phyloP scores from a whole-genome alignment of 2,797 vertebrate genomes.

The Malacoctenus gilli region DNA sequence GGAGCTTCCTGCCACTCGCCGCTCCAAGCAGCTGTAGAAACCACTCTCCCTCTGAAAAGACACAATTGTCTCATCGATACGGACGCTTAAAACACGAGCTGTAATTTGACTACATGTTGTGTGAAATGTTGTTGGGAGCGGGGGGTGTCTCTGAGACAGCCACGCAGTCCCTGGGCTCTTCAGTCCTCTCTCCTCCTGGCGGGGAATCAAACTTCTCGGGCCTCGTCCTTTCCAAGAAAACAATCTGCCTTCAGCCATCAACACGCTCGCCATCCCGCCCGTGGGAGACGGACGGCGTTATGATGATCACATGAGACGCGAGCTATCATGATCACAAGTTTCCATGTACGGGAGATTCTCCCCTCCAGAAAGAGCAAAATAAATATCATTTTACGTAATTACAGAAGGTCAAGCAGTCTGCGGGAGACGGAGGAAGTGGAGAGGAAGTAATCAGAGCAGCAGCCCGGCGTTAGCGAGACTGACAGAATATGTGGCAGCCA shows the following conservation, averaged over 20 bases:
- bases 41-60: conserved; percentile 8
- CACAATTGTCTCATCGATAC: conserved; percentile 9
- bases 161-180: conserved; percentile 25
- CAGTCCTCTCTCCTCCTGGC: conserved; percentile 40
- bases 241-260: conserved; percentile 64
- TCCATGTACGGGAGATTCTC: conserved; percentile 27
- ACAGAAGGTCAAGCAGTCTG: conserved; percentile 72
- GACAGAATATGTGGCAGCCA: conserved; percentile 76
- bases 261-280: conserved; percentile 41
- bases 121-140: conserved; percentile 8
- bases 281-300: conserved; percentile 22
- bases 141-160: conserved; percentile 26
- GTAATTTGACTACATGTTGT: conserved; percentile 21
- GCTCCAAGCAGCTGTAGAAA: conserved; percentile 7
- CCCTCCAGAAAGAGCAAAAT: conserved; percentile 52
- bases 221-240: conserved; percentile 39
- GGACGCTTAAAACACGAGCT: conserved; percentile 3
- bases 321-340: conserved; percentile 59
- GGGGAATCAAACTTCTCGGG: conserved; percentile 49
- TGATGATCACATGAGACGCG: conserved; percentile 55
- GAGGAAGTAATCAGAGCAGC: conserved; percentile 78
- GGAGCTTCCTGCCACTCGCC: neutral
- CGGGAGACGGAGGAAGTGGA: conserved; percentile 67
- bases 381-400: conserved; percentile 67
- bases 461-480: conserved; percentile 73